Base-by-base conservation (phyloP, 1,140 invertebrate genomes). In the Diorhabda sublineata region DNA sequence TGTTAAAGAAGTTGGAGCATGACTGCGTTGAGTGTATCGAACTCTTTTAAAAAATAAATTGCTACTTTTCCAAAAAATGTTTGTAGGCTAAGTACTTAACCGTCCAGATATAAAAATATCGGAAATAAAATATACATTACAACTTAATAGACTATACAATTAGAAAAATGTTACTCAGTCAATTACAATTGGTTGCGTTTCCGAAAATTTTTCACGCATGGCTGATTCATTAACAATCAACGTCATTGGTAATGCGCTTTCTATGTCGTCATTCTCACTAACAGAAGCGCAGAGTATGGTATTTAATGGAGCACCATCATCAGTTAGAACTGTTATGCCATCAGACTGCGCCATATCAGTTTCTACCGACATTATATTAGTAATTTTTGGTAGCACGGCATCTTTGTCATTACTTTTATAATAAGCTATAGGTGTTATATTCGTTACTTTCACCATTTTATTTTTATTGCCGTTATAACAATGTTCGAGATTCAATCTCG, bases 191-290 rank as follows among this genome's bases (percentile, higher is more conserved):
- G 58, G 58, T 26, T 42, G 58, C 8, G 42, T 60, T 60, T 26
- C 26, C 26, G 26, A 26, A 26, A 26, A 26, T 26, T 26, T 26
- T 26, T 26, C 26, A 26, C 26, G 26, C 26, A 26, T 26, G 26
- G 26, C 26, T 26, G 26, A 26, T 26, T 26, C 26, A 26, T 26
- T 26, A 26, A 26, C 26, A 26, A 60, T 60, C 58, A 60, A 60
- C 26, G 58, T 42, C 58, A 60, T 60, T 4, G 58, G 58, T 6
- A 62, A 45, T n/a, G 42, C 61, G 8, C 9, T 44, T 45, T 62
- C 61, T 44, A 62, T 62, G 11, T 62, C 61, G 44, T 62, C 61
- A 7, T 43, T 44, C 7, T 60, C 58, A 42, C 42, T 42, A 26
- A 42, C 26, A 8, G 47, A 52, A 8, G 6, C 47, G n/a, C 6